Base-by-base conservation (phyloP, 2,113 vertebrate species). In the Ia io region DNA sequence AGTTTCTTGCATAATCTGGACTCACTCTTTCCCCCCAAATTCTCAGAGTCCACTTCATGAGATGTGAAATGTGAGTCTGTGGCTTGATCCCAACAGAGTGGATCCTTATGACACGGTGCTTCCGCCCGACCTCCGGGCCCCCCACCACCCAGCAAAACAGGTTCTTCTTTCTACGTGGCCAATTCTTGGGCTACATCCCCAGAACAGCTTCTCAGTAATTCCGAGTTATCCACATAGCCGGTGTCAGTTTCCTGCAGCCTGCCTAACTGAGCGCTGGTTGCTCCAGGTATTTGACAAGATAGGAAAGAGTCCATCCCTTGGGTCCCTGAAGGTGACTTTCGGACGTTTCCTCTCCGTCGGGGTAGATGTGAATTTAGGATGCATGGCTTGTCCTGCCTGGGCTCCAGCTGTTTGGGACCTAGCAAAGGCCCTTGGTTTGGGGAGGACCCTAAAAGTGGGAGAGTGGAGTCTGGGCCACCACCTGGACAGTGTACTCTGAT, bases 381-480 rank as follows among this genome's bases (percentile, higher is more conserved):
- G 5, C 61, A 13, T 53, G 84, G 9, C 18, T 35, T 77, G 37
- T 35, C 32, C 16, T 76, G 5, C 11, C 20, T 73, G 53, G 7
- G 28, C 78, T 53, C 69, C 6, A 76, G n/a, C 65, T 56, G 1
- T 59, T 32, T 37, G 30, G 42, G 6, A 40, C 30, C 76, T 51
- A 9, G 10, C 69, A 61, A 40, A 69, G 22, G 59, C 35, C 12
- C 28, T 53, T 61, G 40, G 22, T 10, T 20, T 53, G 28, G 16
- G 16, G 28, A 69, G n/a, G 35, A 32, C 12, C 12, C 51, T 51
- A 6, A 40, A 71, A 7, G 51, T 4, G 22, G 49, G 61, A 42
- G 16, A 18, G 7, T 35, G 5, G 56, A 0, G 22, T n/a, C 5
- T 35, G 14, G 80, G 61, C 25, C 17, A 8, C 12, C 23, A 0